Conservation (phyloP, 2,797 vertebrate species). For the Pantherophis alleghaniensis region DNA sequence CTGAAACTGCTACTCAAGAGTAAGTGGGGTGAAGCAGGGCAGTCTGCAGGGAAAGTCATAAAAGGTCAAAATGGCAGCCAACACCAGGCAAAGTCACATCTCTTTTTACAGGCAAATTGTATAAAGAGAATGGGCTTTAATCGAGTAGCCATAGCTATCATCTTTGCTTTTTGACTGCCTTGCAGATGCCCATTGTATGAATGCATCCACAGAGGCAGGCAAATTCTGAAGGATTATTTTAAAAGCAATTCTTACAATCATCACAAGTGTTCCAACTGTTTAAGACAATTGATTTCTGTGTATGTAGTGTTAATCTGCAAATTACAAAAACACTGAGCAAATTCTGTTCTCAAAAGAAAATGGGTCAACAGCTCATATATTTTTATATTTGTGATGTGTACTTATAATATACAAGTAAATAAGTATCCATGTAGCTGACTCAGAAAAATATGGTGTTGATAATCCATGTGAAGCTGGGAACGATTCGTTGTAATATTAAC, state of each 20-base stretch:
- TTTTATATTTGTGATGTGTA: constrained; percentile 72
- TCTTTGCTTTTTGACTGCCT: background rate
- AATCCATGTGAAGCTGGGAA: constrained; percentile 48
- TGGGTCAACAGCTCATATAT: constrained; percentile 66
- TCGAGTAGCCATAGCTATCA: background rate
- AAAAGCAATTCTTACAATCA: constrained; percentile 35
- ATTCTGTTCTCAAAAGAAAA: constrained; percentile 62
- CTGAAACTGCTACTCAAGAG: background rate
- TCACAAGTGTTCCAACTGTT: constrained; percentile 19
- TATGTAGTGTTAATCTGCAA: constrained; percentile 47
- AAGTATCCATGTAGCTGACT: constrained; percentile 52
- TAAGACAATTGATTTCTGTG: constrained; percentile 51
- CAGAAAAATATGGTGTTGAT: constrained; percentile 54
- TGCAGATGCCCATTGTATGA: background rate
- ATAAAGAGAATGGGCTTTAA: background rate
- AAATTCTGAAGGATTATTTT: constrained; percentile 1
- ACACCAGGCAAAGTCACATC: background rate
- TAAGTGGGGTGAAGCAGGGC: background rate
- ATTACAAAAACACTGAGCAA: constrained; percentile 51
- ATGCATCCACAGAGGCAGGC: background rate
- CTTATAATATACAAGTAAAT: constrained; percentile 62
- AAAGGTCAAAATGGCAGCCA: background rate
- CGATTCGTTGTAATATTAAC: constrained; percentile 57
- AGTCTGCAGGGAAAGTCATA: background rate
- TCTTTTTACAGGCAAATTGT: background rate